Percentiles rank a stretch among this genome's conserved stretches.
Evolutionary conservation across 2,797 vertebrate species (phyloP).

Genomic region (Hephaestus fuliginosus): DNA sequence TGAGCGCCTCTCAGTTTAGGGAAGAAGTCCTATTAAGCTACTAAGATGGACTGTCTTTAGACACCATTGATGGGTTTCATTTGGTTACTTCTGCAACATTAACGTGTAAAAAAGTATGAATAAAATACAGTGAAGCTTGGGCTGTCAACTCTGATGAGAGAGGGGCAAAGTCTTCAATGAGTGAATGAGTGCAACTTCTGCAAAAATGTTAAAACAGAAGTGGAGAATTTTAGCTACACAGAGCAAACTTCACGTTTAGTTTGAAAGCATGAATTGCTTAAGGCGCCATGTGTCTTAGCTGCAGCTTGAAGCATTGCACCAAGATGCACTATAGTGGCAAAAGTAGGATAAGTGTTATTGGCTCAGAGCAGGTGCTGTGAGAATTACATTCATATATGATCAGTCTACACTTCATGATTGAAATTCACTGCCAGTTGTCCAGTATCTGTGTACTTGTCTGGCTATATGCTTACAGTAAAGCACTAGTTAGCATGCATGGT

Average conservation of each 20-base stretch:
- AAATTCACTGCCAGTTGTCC: not conserved
- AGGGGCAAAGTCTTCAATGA: not conserved
- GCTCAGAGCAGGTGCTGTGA: too few species aligned
- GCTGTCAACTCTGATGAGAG: not conserved
- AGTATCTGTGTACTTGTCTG: not conserved
- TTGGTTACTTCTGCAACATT: not conserved
- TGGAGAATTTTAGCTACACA: too few species aligned
- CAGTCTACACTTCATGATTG: too few species aligned
- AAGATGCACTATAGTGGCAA: not conserved
- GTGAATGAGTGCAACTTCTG: not conserved
- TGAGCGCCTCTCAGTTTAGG: not conserved
- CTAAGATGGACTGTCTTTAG: not conserved
- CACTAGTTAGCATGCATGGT: not conserved
- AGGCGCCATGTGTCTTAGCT: not conserved
- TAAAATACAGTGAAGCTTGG: not conserved
- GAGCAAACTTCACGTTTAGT: too few species aligned
- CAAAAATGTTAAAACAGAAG: too few species aligned
- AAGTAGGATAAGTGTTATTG: not conserved
- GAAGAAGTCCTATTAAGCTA: not conserved
- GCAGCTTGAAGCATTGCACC: not conserved
- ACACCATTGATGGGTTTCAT: not conserved
- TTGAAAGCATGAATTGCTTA: not conserved
- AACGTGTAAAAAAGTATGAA: not conserved
- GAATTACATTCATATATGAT: too few species aligned
- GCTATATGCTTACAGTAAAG: not conserved